Evolutionary conservation across 2,888 invertebrate genomes (phyloP).

Genomic region (Pseudococcus longispinus): DNA sequence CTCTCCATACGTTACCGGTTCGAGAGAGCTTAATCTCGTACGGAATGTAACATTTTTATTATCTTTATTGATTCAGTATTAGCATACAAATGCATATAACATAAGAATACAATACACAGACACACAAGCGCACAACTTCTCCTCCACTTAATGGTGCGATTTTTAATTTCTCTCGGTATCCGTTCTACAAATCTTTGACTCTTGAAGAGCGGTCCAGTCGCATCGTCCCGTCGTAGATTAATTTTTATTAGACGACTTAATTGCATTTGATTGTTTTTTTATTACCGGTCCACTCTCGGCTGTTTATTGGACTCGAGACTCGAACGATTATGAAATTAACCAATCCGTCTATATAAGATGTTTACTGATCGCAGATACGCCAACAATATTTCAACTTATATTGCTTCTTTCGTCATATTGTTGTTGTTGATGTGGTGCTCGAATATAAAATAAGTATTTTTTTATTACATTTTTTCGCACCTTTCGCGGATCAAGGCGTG

Average conservation of each 20-base stretch:
- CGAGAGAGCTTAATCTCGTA: constrained; percentile 8
- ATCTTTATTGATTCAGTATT: constrained; percentile 40
- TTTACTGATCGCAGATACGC: neutral
- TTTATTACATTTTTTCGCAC: neutral
- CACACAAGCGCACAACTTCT: neutral
- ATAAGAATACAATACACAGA: neutral
- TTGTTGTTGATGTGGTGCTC: neutral
- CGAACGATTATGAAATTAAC: constrained; percentile 5
- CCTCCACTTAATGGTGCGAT: neutral
- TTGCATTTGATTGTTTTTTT: constrained; percentile 46
- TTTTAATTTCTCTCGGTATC: constrained; percentile 3
- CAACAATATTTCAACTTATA: neutral
- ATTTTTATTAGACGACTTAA: constrained; percentile 42
- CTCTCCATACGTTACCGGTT: constrained; percentile 22
- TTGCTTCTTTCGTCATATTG: neutral
- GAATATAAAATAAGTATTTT: neutral
- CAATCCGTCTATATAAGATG: neutral
- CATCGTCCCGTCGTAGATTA: neutral
- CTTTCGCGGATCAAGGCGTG: neutral
- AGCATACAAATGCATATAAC: neutral
- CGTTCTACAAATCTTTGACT: neutral
- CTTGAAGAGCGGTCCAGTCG: neutral
- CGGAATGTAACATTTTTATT: constrained; percentile 41
- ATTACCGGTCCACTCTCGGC: neutral
- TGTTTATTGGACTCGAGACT: neutral